Evolutionary conservation across 2,113 vertebrate genomes (phyloP), one percentile per base, ranked within the genome.

Genomic region (Pyxicephalus adspersus): DNA sequence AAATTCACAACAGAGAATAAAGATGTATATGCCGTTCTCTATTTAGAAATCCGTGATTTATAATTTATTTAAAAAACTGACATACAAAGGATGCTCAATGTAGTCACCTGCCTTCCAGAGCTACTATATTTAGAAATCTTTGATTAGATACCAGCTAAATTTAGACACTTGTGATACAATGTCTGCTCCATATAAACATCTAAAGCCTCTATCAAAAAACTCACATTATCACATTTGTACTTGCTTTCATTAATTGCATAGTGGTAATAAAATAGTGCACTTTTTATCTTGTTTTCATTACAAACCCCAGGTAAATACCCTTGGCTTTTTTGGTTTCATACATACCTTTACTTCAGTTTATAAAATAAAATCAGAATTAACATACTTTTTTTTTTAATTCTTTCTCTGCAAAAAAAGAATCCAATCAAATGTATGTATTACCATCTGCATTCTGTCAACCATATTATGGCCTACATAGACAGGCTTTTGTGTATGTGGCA

Each of bases 41-140:
- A 45, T 45, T 2, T 45, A 45, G 9, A 9, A 8, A 54, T 34
- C 15, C 8, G 55, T 31, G 70, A 57, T 31, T 57, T 28, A 73
- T 8, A 19, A 34, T 73, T 20, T 58, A 73, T 73, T 58, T 58
- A 73, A 29, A 73, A n/a, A 19, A 4, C 8, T 34, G 52, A 34
- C 54, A 73, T 73, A 26, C 19, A 57, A 57, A 26, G 22, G 29
- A 19, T 18, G 52, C 52, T 73, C 50, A 29, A 20, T 58, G 16
- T 73, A 73, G 28, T 73, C 68, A 58, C 28, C 52, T 73, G 70
- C 70, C 20, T 22, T 17, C 29, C 70, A 26, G 70, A 58, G 29
- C 70, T 22, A 54, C 70, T 73, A 57, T 55, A 29, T 71, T 71
- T 55, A 55, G 68, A 55, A 3, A 72, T 18, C 68, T 72, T 51